phyloP scores from a whole-genome alignment of 2,113 vertebrate genomes.

The Pelecanoides urinatrix region DNA sequence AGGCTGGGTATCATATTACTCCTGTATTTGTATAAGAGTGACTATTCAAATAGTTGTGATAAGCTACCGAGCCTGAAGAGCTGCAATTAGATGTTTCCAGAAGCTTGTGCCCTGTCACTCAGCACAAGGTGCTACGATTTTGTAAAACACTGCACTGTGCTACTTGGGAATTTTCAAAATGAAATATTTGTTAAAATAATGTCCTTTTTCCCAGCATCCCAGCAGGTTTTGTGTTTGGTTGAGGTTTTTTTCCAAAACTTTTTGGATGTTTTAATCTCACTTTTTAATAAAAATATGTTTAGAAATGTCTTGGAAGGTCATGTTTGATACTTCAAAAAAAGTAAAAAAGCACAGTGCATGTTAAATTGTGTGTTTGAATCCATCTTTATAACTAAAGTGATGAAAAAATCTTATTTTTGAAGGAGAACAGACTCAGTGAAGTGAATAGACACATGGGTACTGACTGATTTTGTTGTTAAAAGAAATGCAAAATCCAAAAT shows the following conservation, averaged over 20 bases:
- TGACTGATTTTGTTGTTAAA: background rate
- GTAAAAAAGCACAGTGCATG: rapidly evolving
- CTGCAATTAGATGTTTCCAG: slow-evolving; percentile 54
- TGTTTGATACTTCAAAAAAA: background rate
- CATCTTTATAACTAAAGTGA: background rate
- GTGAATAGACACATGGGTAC: background rate
- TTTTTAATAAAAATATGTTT: background rate
- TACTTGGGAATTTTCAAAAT: background rate
- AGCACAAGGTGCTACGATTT: background rate
- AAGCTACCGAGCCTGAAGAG: slow-evolving; percentile 18
- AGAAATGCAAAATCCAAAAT: background rate
- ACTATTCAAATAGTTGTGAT: slow-evolving; percentile 35
- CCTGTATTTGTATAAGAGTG: background rate
- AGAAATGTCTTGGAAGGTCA: background rate
- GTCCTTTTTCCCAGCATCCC: background rate
- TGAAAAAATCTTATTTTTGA: background rate
- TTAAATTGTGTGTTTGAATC: background rate
- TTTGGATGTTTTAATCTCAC: background rate
- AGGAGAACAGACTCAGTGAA: background rate
- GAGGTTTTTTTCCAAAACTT: background rate
- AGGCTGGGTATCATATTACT: slow-evolving; percentile 44
- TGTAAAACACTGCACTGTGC: background rate
- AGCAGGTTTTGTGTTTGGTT: background rate
- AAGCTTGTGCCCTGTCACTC: slow-evolving; percentile 32
- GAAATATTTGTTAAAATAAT: background rate